phyloP scores from a whole-genome alignment of 2,797 vertebrate genomes.

The Leptoclinus maculatus region DNA sequence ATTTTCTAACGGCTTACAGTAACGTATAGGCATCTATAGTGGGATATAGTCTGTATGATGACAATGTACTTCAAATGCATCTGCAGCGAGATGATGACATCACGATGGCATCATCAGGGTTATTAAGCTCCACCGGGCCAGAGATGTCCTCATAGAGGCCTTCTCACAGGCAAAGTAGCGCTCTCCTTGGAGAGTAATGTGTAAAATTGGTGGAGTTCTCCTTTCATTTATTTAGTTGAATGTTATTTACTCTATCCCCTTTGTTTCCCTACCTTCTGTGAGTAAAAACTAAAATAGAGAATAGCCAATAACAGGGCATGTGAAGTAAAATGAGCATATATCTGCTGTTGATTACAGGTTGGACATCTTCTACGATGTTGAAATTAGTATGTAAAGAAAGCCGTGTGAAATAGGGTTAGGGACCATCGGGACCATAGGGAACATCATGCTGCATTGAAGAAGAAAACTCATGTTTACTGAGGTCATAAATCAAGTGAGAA shows the following conservation, averaged over 20 bases:
- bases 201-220: neutral
- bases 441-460: neutral
- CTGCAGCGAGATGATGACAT: neutral
- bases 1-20: neutral
- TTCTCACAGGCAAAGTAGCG: neutral
- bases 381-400: neutral
- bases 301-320: neutral
- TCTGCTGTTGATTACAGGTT: neutral
- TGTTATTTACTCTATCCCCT: neutral
- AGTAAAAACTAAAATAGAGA: neutral
- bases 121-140: neutral
- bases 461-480: neutral
- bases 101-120: slow-evolving; percentile 15
- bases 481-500: neutral
- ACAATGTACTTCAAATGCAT: neutral
- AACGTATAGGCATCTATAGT: neutral
- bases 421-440: neutral
- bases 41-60: neutral
- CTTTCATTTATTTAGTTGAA: neutral
- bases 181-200: neutral
- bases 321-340: neutral
- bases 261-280: neutral
- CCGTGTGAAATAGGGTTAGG: too few relatives aligned
- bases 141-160: neutral
- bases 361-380: neutral